phyloP scores from a whole-genome alignment of 2,888 invertebrate species.

The Eledone cirrhosa region DNA sequence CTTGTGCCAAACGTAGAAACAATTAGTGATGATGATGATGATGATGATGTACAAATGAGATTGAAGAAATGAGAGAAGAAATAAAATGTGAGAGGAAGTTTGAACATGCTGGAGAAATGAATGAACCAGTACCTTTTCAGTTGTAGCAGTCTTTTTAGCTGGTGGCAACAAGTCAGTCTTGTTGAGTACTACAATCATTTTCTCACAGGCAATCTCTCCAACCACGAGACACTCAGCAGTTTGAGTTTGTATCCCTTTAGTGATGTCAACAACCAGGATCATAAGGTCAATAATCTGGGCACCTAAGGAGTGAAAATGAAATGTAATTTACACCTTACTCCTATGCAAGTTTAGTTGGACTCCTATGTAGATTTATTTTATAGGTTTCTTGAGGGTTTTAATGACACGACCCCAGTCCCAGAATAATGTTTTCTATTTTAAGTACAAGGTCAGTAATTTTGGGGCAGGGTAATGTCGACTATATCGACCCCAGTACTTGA shows the following conservation, averaged over 20 bases:
- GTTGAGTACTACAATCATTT: constrained; percentile 77
- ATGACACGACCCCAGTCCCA: too few relatives aligned
- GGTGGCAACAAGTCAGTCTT: constrained; percentile 74
- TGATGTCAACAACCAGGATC: constrained; percentile 76
- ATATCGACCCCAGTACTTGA: too few relatives aligned
- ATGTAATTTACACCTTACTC: too few relatives aligned
- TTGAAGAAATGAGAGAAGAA: too few relatives aligned
- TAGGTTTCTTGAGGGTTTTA: background rate
- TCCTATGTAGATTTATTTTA: background rate
- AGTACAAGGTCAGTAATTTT: too few relatives aligned
- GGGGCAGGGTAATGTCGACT: too few relatives aligned
- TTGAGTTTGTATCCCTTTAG: constrained; percentile 80
- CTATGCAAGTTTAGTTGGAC: background rate
- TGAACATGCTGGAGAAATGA: too few relatives aligned
- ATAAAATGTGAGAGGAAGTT: too few relatives aligned
- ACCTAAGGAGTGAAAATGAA: constrained; percentile 65
- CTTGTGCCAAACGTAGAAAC: too few relatives aligned
- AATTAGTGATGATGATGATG: too few relatives aligned
- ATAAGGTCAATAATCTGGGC: constrained; percentile 79
- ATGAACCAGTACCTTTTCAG: constrained; percentile 70
- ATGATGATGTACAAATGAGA: too few relatives aligned
- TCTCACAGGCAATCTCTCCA: constrained; percentile 74
- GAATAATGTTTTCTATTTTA: too few relatives aligned
- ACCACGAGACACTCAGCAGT: constrained; percentile 81
- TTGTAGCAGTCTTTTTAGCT: constrained; percentile 66